phyloP scores from a whole-genome alignment of 2,888 invertebrate genomes.

The Drosophila anceps region DNA sequence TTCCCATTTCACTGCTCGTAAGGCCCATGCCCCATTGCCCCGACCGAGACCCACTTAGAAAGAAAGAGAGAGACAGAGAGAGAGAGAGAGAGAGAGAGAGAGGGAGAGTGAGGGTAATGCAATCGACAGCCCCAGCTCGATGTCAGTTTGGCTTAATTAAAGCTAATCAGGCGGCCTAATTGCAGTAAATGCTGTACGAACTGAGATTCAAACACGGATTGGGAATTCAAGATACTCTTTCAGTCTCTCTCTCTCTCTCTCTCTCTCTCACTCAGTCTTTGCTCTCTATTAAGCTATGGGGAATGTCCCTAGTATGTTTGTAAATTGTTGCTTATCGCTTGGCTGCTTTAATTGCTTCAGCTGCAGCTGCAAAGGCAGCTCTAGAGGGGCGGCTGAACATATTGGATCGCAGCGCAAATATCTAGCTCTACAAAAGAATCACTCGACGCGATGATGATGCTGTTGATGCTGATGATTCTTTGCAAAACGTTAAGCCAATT shows the following conservation, averaged over 20 bases:
- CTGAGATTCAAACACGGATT: slow-evolving; percentile 30
- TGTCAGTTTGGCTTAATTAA: slow-evolving; percentile 62
- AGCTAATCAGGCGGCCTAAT: slow-evolving; percentile 68
- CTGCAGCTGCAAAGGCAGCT: slow-evolving; percentile 11
- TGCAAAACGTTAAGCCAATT: slow-evolving; percentile 71
- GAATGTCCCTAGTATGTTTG: slow-evolving; percentile 8
- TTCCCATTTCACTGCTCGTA: slow-evolving; percentile 1
- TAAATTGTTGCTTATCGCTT: slow-evolving; percentile 45
- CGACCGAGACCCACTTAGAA: slow-evolving; percentile 23
- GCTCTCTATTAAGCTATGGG: neutral
- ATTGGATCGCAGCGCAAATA: slow-evolving; percentile 26
- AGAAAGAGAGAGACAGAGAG: neutral
- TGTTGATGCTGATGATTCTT: slow-evolving; percentile 29
- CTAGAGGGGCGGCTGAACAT: slow-evolving; percentile 3
- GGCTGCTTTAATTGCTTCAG: slow-evolving; percentile 32
- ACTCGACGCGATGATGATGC: slow-evolving; percentile 11
- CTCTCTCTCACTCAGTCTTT: neutral
- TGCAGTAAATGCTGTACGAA: slow-evolving; percentile 53
- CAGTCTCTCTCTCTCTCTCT: neutral
- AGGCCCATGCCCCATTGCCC: slow-evolving; percentile 19
- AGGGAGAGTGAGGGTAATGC: neutral
- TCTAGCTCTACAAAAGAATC: slow-evolving; percentile 26
- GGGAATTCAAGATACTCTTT: neutral
- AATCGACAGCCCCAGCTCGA: slow-evolving; percentile 29
- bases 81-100: neutral